Evolutionary conservation across 92 coral and sea anemone species (phyloP).

Genomic region (Hydrozoanthus gracilis): DNA sequence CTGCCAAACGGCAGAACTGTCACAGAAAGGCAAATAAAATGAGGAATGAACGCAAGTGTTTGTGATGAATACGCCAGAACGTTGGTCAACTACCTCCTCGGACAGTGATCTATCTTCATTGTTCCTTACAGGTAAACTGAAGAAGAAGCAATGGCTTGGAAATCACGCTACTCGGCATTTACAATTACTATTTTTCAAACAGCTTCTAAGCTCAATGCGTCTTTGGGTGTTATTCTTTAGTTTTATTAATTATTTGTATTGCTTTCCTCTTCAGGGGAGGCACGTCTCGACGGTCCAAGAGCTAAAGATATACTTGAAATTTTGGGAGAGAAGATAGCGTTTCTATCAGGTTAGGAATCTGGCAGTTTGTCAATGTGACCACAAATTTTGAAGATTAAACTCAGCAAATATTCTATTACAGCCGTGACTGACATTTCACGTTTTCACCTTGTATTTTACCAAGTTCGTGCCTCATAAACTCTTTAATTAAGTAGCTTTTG

Average conservation of each 20-base stretch:
- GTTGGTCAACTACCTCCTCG: conserved; percentile 99
- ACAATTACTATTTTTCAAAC: conserved; percentile 49
- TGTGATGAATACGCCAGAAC: conserved; percentile 94
- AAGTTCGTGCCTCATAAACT: neutral
- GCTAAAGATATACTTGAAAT: conserved; percentile 90
- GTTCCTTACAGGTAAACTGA: conserved; percentile 79
- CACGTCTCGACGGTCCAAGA: conserved; percentile 81
- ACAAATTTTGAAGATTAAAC: neutral
- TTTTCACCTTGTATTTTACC: neutral
- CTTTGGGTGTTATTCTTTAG: conserved; percentile 53
- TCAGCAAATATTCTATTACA: conserved; percentile 17
- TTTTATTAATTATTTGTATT: conserved; percentile 49
- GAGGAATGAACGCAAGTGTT: conserved; percentile 75
- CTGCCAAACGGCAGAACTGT: conserved; percentile 88
- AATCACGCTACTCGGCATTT: conserved; percentile 49
- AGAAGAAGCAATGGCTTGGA: conserved; percentile 2
- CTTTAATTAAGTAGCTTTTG: conserved; percentile 19
- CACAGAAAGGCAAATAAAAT: conserved; percentile 91
- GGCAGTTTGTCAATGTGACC: conserved; percentile 34
- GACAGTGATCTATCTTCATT: conserved; percentile 97
- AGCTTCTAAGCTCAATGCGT: conserved; percentile 39
- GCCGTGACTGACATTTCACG: conserved; percentile 35
- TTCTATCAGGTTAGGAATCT: conserved; percentile 82
- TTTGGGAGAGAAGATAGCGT: conserved; percentile 87
- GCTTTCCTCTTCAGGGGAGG: conserved; percentile 75